Evolutionary conservation across 2,888 invertebrate genomes (phyloP).

Genomic region (Plagodis dolabraria): DNA sequence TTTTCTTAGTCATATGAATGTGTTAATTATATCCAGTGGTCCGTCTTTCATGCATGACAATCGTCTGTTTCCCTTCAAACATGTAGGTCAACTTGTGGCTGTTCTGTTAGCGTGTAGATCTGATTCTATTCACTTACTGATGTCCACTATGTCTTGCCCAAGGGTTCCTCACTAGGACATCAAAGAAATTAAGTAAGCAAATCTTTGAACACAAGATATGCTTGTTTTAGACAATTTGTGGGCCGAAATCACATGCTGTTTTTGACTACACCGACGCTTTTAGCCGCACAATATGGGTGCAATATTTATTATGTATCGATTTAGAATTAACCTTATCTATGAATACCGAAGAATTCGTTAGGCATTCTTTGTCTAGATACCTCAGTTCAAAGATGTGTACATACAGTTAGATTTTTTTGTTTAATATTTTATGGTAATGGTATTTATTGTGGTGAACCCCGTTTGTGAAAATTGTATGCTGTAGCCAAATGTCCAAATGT

Average conservation of each 20-base stretch:
- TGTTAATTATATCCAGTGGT: conserved; percentile 46
- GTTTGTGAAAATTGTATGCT: conserved; percentile 34
- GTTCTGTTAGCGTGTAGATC: conserved; percentile 62
- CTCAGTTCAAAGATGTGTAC: conserved; percentile 12
- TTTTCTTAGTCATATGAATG: too few relatives aligned
- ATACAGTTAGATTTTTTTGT: conserved; percentile 8
- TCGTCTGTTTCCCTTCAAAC: conserved; percentile 61
- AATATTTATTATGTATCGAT: conserved; percentile 20
- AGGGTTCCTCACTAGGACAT: conserved; percentile 27
- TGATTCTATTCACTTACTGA: conserved; percentile 43
- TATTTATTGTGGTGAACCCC: conserved; percentile 32
- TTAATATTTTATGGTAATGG: conserved; percentile 25
- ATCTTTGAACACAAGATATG: conserved; percentile 40
- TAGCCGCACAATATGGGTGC: conserved; percentile 50
- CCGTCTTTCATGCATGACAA: conserved; percentile 67
- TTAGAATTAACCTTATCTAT: conserved; percentile 5
- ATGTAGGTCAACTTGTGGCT: conserved; percentile 63
- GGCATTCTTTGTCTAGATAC: background rate
- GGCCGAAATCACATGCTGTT: conserved; percentile 29
- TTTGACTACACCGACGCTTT: conserved; percentile 49
- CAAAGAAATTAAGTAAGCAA: conserved; percentile 42
- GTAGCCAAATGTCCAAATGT: conserved; percentile 28
- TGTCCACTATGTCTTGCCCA: conserved; percentile 42
- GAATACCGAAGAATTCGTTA: too few relatives aligned
- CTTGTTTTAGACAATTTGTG: conserved; percentile 34